A percentile compares a stretch with the other conserved stretches of the same genome.
Evolutionary conservation across 2,797 vertebrate genomes (phyloP).

Genomic region (Ctenosaura bakeri): DNA sequence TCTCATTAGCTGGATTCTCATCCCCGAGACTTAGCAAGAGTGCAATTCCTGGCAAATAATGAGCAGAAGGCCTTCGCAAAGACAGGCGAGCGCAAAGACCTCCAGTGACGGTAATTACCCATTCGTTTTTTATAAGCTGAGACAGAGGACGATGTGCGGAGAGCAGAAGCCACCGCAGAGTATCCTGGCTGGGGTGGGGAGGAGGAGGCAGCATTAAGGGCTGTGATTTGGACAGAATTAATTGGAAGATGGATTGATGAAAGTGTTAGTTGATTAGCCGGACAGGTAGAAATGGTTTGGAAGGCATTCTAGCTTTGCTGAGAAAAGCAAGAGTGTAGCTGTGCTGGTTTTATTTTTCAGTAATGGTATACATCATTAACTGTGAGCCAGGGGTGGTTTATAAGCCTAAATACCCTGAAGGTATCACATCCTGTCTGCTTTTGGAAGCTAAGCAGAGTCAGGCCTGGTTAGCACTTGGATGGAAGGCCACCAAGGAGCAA

Average conservation of each 20-base stretch:
- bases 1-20: constrained; percentile 47
- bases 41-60: constrained; percentile 27
- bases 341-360: not conserved
- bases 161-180: not conserved
- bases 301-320: not conserved
- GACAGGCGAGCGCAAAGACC: not conserved
- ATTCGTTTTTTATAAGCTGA: not conserved
- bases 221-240: not conserved
- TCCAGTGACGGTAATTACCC: constrained; percentile 22
- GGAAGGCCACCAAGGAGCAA: too few species aligned
- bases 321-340: not conserved
- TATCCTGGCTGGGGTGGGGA: not conserved
- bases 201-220: too few species aligned
- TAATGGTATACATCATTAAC: not conserved
- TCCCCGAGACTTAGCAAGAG: constrained; percentile 19
- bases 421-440: too few species aligned
- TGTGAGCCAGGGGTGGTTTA: not conserved
- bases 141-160: not conserved
- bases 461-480: too few species aligned
- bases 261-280: not conserved
- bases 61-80: constrained; percentile 30
- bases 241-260: constrained; percentile 30
- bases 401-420: too few species aligned
- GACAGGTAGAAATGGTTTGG: not conserved
- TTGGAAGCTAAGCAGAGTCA: too few species aligned